phyloP scores from a whole-genome alignment of 1,140 invertebrate genomes.

The Matsumurasca onukii region DNA sequence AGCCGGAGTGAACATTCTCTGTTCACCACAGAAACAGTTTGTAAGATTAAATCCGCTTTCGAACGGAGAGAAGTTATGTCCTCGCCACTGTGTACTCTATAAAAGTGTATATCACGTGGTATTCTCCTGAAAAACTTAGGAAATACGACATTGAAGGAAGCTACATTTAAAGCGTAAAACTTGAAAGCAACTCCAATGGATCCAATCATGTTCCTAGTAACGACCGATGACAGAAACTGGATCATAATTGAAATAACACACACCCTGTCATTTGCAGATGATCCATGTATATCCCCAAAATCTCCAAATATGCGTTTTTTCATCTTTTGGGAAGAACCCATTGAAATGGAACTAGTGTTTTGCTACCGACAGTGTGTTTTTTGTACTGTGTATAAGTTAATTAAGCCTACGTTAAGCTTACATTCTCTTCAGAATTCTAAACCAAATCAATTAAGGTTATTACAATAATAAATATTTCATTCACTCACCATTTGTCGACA shows the following conservation, averaged over 20 bases:
- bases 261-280: too few relatives aligned
- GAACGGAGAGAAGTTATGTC: constrained; percentile 5
- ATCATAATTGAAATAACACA: too few relatives aligned
- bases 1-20: constrained; percentile 50
- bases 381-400: not conserved
- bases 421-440: too few relatives aligned
- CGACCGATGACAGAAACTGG: too few relatives aligned
- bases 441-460: too few relatives aligned
- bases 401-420: not conserved
- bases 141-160: not conserved
- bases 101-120: not conserved
- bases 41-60: constrained; percentile 21
- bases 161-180: not conserved
- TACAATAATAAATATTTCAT: not conserved
- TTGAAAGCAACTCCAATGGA: not conserved
- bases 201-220: too few relatives aligned
- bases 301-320: not conserved
- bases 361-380: not conserved
- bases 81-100: not conserved
- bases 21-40: not conserved
- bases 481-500: constrained; percentile 59
- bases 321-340: not conserved
- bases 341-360: not conserved
- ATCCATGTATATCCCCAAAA: too few relatives aligned
- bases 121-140: not conserved